These are phyloP conservation scores for Pristionchus fissidentatus DNA, from an alignment of 2,888 invertebrate genomes.

Conservation along the genomic window DNA sequence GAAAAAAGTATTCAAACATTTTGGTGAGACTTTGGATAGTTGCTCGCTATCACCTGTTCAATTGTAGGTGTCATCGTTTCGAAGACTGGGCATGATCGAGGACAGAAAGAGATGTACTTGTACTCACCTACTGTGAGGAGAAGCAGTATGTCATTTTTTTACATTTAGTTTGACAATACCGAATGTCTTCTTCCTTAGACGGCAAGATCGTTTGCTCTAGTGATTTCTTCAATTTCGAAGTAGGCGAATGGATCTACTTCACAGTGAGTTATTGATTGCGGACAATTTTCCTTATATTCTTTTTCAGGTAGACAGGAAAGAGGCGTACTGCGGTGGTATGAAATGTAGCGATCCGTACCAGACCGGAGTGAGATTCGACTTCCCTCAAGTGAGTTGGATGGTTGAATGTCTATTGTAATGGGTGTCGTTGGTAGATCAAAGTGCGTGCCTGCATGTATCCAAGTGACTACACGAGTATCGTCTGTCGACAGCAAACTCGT, in stretches of 20 bases:
- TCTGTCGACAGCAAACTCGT: background rate
- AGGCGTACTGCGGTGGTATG: conserved; percentile 2
- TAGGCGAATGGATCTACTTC: conserved; percentile 43
- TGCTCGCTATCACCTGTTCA: background rate
- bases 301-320: background rate
- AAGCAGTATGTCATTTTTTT: background rate
- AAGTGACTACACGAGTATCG: background rate
- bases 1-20: background rate
- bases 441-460: conserved; percentile 26
- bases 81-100: conserved; percentile 45
- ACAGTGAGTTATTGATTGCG: background rate
- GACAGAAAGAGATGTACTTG: conserved; percentile 46
- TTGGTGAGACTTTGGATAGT: conserved; percentile 6
- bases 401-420: background rate
- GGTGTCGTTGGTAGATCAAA: background rate
- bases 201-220: conserved; percentile 26
- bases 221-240: conserved; percentile 43
- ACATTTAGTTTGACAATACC: background rate
- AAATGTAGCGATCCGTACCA: background rate
- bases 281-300: background rate
- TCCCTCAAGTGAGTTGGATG: background rate
- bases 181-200: background rate
- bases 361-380: conserved; percentile 12
- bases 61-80: conserved; percentile 39
- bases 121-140: conserved; percentile 42